Percentiles rank a stretch among this genome's conserved stretches.
phyloP scores from a whole-genome alignment of 1,140 invertebrate genomes.

The Maniola jurtina region DNA sequence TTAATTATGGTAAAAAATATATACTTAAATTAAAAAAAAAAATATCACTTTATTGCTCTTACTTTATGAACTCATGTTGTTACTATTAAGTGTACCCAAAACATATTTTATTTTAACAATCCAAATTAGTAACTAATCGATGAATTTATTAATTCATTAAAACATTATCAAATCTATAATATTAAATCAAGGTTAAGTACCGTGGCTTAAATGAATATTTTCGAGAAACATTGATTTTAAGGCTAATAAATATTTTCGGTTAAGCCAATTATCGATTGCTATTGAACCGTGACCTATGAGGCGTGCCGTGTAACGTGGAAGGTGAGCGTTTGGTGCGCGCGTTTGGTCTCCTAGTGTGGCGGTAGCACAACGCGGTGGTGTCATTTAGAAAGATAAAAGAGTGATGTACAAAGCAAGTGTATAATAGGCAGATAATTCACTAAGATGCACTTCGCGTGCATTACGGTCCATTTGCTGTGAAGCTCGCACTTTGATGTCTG shows the following conservation, averaged over 20 bases:
- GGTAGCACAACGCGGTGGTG: constrained; percentile 37
- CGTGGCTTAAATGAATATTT: no score
- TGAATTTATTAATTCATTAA: no score
- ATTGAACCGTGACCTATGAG: background rate
- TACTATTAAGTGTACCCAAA: no score
- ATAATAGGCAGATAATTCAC: constrained; percentile 73
- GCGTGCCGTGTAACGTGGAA: background rate
- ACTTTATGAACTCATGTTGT: no score
- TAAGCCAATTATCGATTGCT: background rate
- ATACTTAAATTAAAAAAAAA: no score
- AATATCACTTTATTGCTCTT: no score
- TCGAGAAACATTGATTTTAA: background rate
- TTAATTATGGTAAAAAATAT: no score
- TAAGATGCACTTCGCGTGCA: constrained; percentile 55
- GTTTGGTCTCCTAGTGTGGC: constrained; percentile 18
- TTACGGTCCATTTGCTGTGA: constrained; percentile 60
- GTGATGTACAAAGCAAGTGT: constrained; percentile 68
- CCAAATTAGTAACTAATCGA: no score
- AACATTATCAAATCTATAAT: no score
- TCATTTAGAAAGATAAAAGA: constrained; percentile 66
- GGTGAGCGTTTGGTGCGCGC: background rate
- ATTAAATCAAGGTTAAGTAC: no score
- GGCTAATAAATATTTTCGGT: background rate
- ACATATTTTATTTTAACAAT: no score
- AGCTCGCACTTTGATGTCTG: constrained; percentile 46